Base-by-base conservation (phyloP, 23 tunicate species). In the Pegea sp. region DNA sequence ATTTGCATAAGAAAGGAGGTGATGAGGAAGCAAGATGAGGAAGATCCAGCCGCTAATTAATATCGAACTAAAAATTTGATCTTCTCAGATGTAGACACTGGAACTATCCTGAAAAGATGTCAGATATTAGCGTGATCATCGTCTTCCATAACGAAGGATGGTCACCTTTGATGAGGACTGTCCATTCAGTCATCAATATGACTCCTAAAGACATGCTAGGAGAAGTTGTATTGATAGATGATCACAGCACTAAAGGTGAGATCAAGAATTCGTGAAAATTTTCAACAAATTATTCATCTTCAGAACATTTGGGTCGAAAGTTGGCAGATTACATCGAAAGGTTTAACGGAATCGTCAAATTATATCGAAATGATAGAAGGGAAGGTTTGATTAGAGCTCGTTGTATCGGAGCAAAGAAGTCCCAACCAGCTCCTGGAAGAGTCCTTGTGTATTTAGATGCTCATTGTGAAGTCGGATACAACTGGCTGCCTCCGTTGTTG, bases 71-170 rank as follows among this genome's bases (percentile, higher is more conserved):
- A 19, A 3, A 20, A 2, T 48, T 48, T 54, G 0, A 64, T 38
- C 31, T 2, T 26, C 59, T 23, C 44, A 79, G 93, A 53, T 81
- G 93, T 30, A 66, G 63, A 38, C 93, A 81, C 34, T 81, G 93
- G 93, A 68, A 71, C 48, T 90, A 90, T 34, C 69, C 89, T 26
- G 75, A 65, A 25, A 63, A 66, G 48, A 58, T 90, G 11, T 86
- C 91, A 0, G 34, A 75, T 27, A 60, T 77, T 0, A 34, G 71
- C 53, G 98, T 90, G 6, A 63, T 90, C 19, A 90, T 90, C 58
- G 98, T 90, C 4, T 90, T 90, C 55, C 98, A 90, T 53, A 90
- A 90, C 58, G 98, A 90, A 64, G 98, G 98, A 13, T 90, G 98
- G 98, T 70, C 81, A 22, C 68, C 98, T n/a, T 46, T 90, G 28